Base-by-base conservation (phyloP, 2,888 invertebrate species). In the Sussaba pulchella region DNA sequence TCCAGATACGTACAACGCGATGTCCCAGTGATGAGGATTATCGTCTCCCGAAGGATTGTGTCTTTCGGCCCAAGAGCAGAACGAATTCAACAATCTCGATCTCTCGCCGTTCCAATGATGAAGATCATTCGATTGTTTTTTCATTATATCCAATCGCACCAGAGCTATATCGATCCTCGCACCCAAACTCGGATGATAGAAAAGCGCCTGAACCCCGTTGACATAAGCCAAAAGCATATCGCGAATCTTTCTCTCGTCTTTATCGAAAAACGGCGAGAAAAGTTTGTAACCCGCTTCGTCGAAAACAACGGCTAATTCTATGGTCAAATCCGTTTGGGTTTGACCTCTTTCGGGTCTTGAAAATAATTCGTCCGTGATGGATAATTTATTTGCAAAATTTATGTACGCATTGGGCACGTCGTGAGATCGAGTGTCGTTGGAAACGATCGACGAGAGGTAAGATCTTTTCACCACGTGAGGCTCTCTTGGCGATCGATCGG, bases 151-250 rank as follows among this genome's bases (percentile, higher is more conserved):
- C 84, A 97, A 88, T 21, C 95, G 93, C 26, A 96, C 96, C 47
- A 96, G 92, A 0, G 95, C 95, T 69, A 97, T 91, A 83, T 96
- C 95, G 43, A 96, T 93, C 54, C 93, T 92, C 0, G 93, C 93
- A 1, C 96, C 96, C 64, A 96, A 92, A 31, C 96, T 96, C 0
- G 95, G 94, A 90, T 96, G 96, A 89, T 96, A 95, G 88, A 96
- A 96, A n/a, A 96, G 88, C 0, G 96, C 96, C 93, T 97, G 96
- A 0, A 96, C 95, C 85, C 95, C 96, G 90, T 96, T 96, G 85
- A 96, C 94, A 86, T 96, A 96, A 10, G 96, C 96, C 73, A 97
- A 90, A n/a, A 96, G 92, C 95, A 96, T 95, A 88, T 96, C 95
- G 41, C 95, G 93, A 54, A 96, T 91, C 87, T 95, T 94, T 10